Evolutionary conservation across 2,888 invertebrate genomes (phyloP), one percentile per base, ranked within the genome.

Genomic region (Vesta saturnalis): DNA sequence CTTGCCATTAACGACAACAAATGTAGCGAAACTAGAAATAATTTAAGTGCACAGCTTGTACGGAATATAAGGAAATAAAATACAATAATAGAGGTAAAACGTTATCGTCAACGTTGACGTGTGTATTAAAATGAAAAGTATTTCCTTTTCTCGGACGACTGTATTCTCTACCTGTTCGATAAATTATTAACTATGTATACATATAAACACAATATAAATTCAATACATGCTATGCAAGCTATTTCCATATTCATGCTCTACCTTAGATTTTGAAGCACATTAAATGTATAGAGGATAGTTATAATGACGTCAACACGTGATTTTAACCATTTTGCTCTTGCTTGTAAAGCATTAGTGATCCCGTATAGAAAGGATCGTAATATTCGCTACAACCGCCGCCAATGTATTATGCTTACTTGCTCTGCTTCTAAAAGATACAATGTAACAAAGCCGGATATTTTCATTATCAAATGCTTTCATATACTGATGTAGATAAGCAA

Each of bases 251-350:
- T 59, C 64, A 39, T 60, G 52, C 56, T 35, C 21, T 52, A 35
- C 56, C 52, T 59, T n/a, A 15, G 21, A 14, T 76, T 76, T 75
- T 72, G 74, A 73, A 77, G 77, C 74, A 77, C 75, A 75, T 75
- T n/a, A 76, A 72, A 73, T 68, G 64, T 65, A 60, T 70, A 67
- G 74, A 74, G 74, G 76, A 76, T 74, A 72, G 73, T 74, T 70
- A 67, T 74, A 73, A 72, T 55, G 59, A 65, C 73, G 74, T 76
- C 76, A 75, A 75, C 77, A 78, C 76, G 72, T 78, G 75, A 73
- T 76, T 71, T 68, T 39, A 60, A 55, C 47, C 64, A 64, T 68
- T 66, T 76, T 74, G 74, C 60, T 64, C 55, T 71, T 75, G 76
- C 77, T 76, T 76, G 73, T 74, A 74, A 70, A 75, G 73, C 72